phyloP scores from a whole-genome alignment of 1,140 invertebrate species.

The Melitaea cinxia region DNA sequence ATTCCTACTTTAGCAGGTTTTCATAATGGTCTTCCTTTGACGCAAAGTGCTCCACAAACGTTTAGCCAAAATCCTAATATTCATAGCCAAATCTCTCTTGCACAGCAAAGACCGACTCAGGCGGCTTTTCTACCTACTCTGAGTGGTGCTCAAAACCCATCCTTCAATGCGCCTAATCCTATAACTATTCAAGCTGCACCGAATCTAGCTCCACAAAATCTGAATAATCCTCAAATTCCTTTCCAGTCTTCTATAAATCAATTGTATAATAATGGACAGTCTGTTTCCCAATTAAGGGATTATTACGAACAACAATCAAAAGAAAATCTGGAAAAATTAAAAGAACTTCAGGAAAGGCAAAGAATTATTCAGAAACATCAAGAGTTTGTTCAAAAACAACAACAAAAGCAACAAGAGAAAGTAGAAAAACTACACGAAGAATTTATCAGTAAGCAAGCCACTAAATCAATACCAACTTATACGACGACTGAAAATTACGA shows the following conservation, averaged over 20 bases:
- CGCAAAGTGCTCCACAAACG: constrained; percentile 46
- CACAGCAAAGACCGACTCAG: constrained; percentile 67
- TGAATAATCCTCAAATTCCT: constrained; percentile 48
- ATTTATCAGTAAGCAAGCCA: constrained; percentile 84
- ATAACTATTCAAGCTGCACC: constrained; percentile 73
- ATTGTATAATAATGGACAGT: constrained; percentile 80
- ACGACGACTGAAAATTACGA: constrained; percentile 74
- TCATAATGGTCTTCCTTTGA: constrained; percentile 53
- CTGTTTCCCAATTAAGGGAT: constrained; percentile 75
- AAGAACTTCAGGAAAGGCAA: constrained; percentile 84
- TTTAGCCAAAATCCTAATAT: constrained; percentile 59
- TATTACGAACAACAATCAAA: constrained; percentile 85
- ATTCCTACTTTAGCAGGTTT: constrained; percentile 62
- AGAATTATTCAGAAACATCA: constrained; percentile 87
- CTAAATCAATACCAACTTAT: constrained; percentile 80
- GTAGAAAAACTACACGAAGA: constrained; percentile 85
- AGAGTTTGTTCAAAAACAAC: constrained; percentile 86
- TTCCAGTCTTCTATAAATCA: constrained; percentile 70
- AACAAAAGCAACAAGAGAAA: constrained; percentile 86
- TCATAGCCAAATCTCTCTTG: constrained; percentile 53
- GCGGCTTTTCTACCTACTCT: constrained; percentile 75
- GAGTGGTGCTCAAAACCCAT: constrained; percentile 55
- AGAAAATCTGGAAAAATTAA: constrained; percentile 82
- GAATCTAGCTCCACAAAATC: constrained; percentile 57
- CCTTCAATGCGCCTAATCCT: constrained; percentile 62